Evolutionary conservation across 2,113 vertebrate genomes (phyloP), one percentile per base, ranked within the genome.

Genomic region (Lophotis ruficrista): DNA sequence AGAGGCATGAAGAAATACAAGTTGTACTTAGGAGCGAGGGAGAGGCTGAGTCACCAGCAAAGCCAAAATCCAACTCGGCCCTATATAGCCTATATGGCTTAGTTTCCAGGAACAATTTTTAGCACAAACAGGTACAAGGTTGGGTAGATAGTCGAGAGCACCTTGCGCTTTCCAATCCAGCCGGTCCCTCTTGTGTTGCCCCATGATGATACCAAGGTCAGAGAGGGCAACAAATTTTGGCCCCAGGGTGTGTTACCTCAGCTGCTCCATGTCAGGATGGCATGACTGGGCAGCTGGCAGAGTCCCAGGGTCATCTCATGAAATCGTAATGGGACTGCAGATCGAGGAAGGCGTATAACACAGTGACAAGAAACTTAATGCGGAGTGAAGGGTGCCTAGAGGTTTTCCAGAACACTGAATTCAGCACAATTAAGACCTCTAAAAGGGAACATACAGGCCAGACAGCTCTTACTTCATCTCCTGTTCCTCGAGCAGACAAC

Each of bases 391-490:
- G 83, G 65, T 68, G 89, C 94, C 93, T 60, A 61, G 93, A 91
- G 95, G 81, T 68, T 95, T 95, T 95, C 83, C 93, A 89, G 76
- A 94, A 23, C 94, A 78, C 69, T 33, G 72, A 89, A 41, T 71
- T 79, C 80, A 35, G 69, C 65, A 28, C 83, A 71, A 31, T 51
- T 66, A 68, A 82, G 83, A 60, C 48, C 60, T 60, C 81, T 60
- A 35, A 75, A 89, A 69, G 69, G 47, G 51, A 75, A 94, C 61
- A 64, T 5, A 80, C 12, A 68, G 65, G 8, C 69, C 86, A 95
- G 81, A 41, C 41, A 75, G 35, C 24, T 91, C 87, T 41, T 8
- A 45, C 15, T 71, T 27, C 2, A 1, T 48, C 56, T 65, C 50
- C 43, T 38, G 12, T 33, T 72, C 80, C 61, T 83, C 0, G 0